Conservation (phyloP, 2,888 invertebrate genomes). For the Mimas tiliae region DNA sequence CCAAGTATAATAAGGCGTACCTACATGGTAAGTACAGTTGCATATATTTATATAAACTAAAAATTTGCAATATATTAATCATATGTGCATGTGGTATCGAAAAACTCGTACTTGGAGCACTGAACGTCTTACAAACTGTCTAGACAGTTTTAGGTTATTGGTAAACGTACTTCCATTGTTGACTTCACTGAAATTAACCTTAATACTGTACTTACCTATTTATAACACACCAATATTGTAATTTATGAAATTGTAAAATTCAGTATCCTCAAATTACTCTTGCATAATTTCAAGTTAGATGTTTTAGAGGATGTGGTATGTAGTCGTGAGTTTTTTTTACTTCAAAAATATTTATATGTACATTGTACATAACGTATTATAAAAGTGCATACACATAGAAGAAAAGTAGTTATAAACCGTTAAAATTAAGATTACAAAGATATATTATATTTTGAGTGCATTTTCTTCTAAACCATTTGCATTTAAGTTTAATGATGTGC, state of each 20-base stretch:
- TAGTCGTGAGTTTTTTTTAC: not conserved
- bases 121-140: not conserved
- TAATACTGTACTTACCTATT: constrained; percentile 44
- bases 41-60: constrained; percentile 34
- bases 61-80: constrained; percentile 26
- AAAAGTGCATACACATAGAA: not conserved
- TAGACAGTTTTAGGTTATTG: constrained; percentile 10
- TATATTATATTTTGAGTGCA: not conserved
- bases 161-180: not conserved
- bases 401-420: not conserved
- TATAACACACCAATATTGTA: constrained; percentile 28
- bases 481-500: constrained; percentile 51
- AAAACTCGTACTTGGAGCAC: no score
- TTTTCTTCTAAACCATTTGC: constrained; percentile 29
- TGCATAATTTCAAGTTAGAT: constrained; percentile 32
- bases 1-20: constrained; percentile 26
- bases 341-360: no score
- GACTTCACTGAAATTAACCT: constrained; percentile 2
- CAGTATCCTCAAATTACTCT: constrained; percentile 36
- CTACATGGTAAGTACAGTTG: constrained; percentile 52
- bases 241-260: constrained; percentile 21
- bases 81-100: no score
- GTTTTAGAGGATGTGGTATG: not conserved
- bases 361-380: no score
- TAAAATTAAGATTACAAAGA: not conserved